phyloP scores from a whole-genome alignment of 2,797 vertebrate species.

The Gadopsis marmoratus region DNA sequence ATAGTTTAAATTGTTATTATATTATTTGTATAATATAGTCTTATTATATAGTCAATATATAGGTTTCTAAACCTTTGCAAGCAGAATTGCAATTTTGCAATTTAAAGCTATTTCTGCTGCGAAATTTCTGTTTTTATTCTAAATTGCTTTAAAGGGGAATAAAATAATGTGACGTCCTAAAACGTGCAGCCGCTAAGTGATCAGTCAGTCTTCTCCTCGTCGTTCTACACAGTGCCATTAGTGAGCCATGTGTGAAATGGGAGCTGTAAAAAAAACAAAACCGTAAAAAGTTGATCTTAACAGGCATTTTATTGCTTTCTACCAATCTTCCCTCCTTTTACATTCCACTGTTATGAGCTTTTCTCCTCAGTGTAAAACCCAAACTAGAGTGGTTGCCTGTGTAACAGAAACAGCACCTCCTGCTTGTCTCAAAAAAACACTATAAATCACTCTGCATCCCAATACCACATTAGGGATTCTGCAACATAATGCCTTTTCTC shows the following conservation, averaged over 20 bases:
- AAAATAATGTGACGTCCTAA: neutral
- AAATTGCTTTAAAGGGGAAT: neutral
- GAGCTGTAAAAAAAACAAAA: conserved; percentile 1
- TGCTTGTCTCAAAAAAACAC: conserved; percentile 8
- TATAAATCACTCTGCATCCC: conserved; percentile 40
- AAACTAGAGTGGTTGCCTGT: conserved; percentile 34
- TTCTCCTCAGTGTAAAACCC: conserved; percentile 25
- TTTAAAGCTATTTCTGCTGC: neutral
- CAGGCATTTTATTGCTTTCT: conserved; percentile 33
- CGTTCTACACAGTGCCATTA: neutral
- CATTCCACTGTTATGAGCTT: conserved; percentile 22
- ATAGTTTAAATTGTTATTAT: neutral
- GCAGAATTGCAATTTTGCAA: too few relatives aligned
- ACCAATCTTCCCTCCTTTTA: conserved; percentile 1
- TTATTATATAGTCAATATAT: too few relatives aligned
- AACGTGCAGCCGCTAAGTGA: neutral
- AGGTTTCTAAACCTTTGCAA: neutral
- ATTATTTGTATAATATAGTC: too few relatives aligned
- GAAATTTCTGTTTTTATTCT: neutral
- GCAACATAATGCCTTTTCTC: conserved; percentile 39
- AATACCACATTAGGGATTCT: conserved; percentile 37
- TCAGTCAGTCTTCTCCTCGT: conserved; percentile 6
- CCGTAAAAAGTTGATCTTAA: neutral
- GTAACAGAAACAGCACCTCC: conserved; percentile 19
- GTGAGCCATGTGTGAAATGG: neutral